Evolutionary conservation across 2,888 invertebrate species (phyloP).

Genomic region (Sepiola atlantica): DNA sequence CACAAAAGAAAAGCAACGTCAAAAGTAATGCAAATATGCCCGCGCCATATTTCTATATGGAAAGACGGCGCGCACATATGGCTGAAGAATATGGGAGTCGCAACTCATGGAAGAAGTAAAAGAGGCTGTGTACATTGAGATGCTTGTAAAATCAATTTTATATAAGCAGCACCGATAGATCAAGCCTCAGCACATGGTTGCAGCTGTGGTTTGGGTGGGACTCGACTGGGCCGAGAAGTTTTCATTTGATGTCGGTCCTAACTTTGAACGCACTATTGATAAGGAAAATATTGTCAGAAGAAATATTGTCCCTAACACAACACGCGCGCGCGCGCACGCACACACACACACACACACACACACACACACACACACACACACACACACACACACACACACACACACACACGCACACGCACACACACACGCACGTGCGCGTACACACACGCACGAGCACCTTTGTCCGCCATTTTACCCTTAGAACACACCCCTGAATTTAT

Average conservation of each 20-base stretch:
- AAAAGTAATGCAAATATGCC: neutral
- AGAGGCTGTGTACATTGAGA: neutral
- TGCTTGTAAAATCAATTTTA: neutral
- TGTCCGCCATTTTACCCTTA: no score
- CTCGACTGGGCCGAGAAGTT: neutral
- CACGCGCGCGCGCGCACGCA: neutral
- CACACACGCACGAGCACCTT: no score
- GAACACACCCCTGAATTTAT: no score
- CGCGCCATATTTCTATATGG: neutral
- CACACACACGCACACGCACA: no score
- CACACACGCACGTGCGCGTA: no score
- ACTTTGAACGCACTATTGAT: neutral
- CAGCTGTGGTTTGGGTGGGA: neutral
- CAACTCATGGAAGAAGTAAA: neutral
- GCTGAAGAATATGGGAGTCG: neutral
- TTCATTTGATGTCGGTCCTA: neutral
- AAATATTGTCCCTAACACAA: neutral
- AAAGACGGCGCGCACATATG: neutral
- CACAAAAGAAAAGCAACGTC: neutral
- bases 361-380: no score
- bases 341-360: no score
- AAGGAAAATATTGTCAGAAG: slow-evolving; percentile 32
- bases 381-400: no score
- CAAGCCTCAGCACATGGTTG: neutral
- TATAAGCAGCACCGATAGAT: neutral